Evolutionary conservation across 2,113 vertebrate species (phyloP), one percentile per base, ranked within the genome.

Genomic region (Clupea harengus): DNA sequence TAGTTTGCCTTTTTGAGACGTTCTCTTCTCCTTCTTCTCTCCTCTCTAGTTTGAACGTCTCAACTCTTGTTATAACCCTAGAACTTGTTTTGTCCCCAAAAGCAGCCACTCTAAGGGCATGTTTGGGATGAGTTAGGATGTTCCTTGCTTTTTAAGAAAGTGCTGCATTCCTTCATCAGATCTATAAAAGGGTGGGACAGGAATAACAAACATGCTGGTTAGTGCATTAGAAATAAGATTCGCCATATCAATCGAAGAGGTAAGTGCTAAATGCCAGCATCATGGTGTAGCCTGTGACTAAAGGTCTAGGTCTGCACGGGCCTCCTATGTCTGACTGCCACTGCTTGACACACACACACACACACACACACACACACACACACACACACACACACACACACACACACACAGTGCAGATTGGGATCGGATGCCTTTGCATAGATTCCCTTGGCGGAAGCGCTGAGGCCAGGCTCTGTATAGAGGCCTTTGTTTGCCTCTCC

Each of bases 401-500:
- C 47, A 54, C 52, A 20, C 52, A 57, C 52, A 17, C 52, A 5
- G 52, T 64, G 60, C 64, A 67, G 64, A 67, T 67, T 67, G 64
- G 64, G 64, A 67, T 67, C 64, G 9, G 64, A 67, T 67, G 64
- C 64, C 64, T 67, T 67, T 67, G 64, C 64, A 67, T 67, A 67
- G 64, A 28, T 67, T 67, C 64, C 64, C 25, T 67, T 67, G 25
- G 64, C n/a, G 64, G 64, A 67, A 67, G 64, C 64, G 11, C n/a
- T 9, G n/a, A 0, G 64, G 25, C n/a, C 25, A 28, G n/a, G 64
- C n/a, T 67, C 7, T 67, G 64, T 67, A 25, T 67, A 25, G 64
- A 67, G 25, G 64, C 64, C 64, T 67, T 67, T 67, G 64, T 67
- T 28, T 67, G n/a, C n/a, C 7, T 25, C 6, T 67, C 64, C 64